These are phyloP conservation scores for Zosterops borbonicus DNA, from an alignment of 2,113 vertebrate genomes.

Conservation along the genomic window DNA sequence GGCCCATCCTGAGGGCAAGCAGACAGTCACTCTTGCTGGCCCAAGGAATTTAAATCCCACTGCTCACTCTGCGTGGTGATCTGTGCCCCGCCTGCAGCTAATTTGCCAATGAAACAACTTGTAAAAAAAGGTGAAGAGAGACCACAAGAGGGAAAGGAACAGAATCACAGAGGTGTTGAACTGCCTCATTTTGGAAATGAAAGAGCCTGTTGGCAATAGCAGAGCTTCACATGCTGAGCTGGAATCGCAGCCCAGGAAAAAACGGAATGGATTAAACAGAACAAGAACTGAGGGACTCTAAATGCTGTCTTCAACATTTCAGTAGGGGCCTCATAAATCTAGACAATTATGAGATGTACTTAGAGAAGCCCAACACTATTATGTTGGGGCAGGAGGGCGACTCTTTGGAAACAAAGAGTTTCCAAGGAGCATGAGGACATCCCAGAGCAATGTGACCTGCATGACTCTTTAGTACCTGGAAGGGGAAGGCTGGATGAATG, in stretches of 20 bases:
- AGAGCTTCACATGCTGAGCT: conserved; percentile 50
- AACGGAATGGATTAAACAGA: conserved; percentile 62
- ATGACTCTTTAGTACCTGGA: background rate
- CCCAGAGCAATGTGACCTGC: background rate
- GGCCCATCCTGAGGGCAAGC: background rate
- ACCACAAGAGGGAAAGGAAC: background rate
- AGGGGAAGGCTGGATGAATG: background rate
- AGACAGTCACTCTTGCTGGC: background rate
- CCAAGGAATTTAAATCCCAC: background rate
- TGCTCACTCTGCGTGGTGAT: background rate
- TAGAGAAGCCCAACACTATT: background rate
- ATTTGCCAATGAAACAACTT: background rate
- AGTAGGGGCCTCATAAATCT: conserved; percentile 61
- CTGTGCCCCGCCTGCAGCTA: background rate
- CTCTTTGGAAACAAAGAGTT: background rate
- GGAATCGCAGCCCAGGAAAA: conserved; percentile 22
- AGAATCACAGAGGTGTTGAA: background rate
- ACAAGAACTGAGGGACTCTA: conserved; percentile 61
- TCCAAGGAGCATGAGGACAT: background rate
- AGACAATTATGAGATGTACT: conserved; percentile 50
- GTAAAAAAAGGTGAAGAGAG: conserved; percentile 3
- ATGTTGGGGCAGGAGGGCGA: background rate
- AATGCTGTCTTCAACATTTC: conserved; percentile 61
- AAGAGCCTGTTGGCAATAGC: conserved; percentile 55
- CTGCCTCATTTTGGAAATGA: conserved; percentile 57